phyloP scores from a whole-genome alignment of 2,797 vertebrate species.

The Oryzias dopingdopingensis region DNA sequence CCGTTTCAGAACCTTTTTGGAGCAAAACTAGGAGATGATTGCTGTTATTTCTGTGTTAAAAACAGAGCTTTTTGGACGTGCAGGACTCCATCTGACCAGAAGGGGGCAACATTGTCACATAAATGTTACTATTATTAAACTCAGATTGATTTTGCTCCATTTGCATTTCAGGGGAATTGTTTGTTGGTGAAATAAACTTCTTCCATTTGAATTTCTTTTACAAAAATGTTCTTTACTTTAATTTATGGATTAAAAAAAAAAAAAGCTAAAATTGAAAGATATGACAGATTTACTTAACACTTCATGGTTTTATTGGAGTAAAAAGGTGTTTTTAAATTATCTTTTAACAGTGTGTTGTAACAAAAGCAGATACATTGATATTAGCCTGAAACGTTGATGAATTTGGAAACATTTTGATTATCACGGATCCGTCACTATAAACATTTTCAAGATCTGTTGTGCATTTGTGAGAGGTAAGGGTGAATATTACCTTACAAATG shows the following conservation, averaged over 20 bases:
- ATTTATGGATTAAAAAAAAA: neutral
- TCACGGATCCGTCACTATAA: too few species aligned
- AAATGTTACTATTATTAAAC: conserved; percentile 49
- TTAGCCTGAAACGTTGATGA: too few species aligned
- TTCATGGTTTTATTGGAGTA: neutral
- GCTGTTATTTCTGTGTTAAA: conserved; percentile 7
- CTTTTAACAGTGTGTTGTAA: neutral
- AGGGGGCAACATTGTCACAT: conserved; percentile 61
- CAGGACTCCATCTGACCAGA: conserved; percentile 48
- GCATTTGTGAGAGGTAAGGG: too few species aligned
- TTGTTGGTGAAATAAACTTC: conserved; percentile 62
- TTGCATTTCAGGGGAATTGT: conserved; percentile 67
- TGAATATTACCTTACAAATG: too few species aligned
- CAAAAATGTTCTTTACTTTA: neutral
- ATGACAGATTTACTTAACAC: too few species aligned
- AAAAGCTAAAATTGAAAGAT: neutral
- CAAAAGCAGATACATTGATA: neutral
- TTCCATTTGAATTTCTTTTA: conserved; percentile 37
- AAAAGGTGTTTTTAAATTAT: neutral
- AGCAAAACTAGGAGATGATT: conserved; percentile 3
- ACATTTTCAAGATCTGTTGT: too few species aligned
- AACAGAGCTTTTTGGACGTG: conserved; percentile 4
- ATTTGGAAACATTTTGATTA: too few species aligned
- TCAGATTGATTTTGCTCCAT: conserved; percentile 28
- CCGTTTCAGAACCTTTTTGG: conserved; percentile 12